phyloP scores from a whole-genome alignment of 2,797 vertebrate species.

The Pyrocephalus nanus region DNA sequence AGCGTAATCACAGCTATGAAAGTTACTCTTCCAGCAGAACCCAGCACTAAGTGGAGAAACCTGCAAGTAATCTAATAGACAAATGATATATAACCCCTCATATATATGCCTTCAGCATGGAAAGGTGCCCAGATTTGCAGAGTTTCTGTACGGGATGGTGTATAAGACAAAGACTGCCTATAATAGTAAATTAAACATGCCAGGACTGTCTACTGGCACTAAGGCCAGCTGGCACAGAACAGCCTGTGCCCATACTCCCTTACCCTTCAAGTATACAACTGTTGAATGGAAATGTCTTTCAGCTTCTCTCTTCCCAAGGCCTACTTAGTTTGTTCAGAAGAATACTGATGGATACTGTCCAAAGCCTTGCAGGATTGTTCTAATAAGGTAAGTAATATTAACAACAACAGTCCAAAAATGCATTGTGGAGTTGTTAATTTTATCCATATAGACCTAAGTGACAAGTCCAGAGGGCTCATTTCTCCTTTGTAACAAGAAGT shows the following conservation, averaged over 20 bases:
- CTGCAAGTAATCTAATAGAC: not conserved
- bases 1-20: not conserved
- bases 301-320: not conserved
- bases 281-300: not conserved
- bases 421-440: not conserved
- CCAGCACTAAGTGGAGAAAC: not conserved
- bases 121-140: not conserved
- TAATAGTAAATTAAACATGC: not conserved
- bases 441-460: not conserved
- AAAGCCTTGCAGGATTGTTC: not conserved
- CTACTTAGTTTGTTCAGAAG: not conserved
- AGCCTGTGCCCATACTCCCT: not conserved
- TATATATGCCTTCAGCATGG: not conserved
- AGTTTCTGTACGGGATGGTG: not conserved
- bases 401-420: not conserved
- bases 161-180: not conserved
- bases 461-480: not conserved
- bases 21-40: not conserved
- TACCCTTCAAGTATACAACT: not conserved
- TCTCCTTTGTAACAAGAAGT: not conserved
- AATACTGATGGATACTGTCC: not conserved
- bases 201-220: slow-evolving; percentile 2
- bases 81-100: not conserved
- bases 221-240: not conserved
- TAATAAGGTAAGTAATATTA: not conserved